These are phyloP conservation scores for Notarius lentiginosus DNA, from an alignment of 2,113 vertebrate genomes.

Conservation along the genomic window DNA sequence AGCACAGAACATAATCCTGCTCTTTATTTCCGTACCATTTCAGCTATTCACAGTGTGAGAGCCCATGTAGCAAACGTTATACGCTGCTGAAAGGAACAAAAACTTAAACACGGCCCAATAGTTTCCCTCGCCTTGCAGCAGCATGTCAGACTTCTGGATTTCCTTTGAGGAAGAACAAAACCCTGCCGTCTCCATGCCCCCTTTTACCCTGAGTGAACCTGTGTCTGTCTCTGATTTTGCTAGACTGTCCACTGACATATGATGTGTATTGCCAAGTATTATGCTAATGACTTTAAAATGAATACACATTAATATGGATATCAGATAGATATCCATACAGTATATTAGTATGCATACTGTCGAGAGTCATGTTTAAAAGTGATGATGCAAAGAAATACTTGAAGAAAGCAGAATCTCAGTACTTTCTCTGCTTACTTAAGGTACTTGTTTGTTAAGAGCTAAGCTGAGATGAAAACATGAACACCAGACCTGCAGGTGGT, in stretches of 20 bases:
- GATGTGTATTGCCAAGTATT: not conserved
- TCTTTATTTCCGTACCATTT: constrained; percentile 51
- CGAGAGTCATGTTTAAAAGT: not conserved
- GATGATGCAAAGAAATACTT: not conserved
- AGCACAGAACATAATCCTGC: constrained; percentile 18
- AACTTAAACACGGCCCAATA: constrained; percentile 19
- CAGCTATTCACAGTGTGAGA: constrained; percentile 28
- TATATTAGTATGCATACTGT: not conserved
- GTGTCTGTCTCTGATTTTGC: not conserved
- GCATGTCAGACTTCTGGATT: constrained; percentile 23
- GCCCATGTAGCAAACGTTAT: constrained; percentile 29
- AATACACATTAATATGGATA: not conserved
- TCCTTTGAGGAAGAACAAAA: constrained; percentile 37
- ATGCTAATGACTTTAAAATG: not conserved
- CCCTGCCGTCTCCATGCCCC: not conserved
- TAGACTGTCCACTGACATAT: not conserved
- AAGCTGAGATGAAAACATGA: constrained; percentile 8
- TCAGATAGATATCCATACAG: not conserved
- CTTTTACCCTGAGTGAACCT: not conserved
- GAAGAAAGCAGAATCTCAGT: not conserved
- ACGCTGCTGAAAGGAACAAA: constrained; percentile 41
- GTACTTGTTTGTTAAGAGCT: constrained; percentile 25
- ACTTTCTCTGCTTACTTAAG: not conserved
- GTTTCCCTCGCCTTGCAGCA: constrained; percentile 42
- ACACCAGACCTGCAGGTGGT: constrained; percentile 5